A percentile compares a stretch with the other conserved stretches of the same genome.
Conservation (phyloP, 2,888 invertebrate species). For the Lomographa bimaculata region DNA sequence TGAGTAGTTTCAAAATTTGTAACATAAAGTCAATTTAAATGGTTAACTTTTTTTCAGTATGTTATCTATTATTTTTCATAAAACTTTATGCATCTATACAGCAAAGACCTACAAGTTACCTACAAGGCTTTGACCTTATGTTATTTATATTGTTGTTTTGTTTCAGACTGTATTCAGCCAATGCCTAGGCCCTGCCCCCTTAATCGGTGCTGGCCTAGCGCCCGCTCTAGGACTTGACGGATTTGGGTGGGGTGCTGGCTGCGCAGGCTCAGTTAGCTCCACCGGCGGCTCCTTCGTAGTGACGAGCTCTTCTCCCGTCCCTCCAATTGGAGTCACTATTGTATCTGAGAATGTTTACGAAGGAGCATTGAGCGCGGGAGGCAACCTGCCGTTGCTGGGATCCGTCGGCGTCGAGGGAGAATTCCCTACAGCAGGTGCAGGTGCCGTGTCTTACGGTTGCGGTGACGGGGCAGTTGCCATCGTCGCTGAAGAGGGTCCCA, state of each 20-base stretch:
- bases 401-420: slow-evolving; percentile 34
- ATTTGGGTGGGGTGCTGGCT: slow-evolving; percentile 3
- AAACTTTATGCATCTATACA: no score
- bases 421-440: slow-evolving; percentile 34
- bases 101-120: no score
- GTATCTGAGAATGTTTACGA: slow-evolving; percentile 45
- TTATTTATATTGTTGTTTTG: no score
- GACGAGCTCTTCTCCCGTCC: slow-evolving; percentile 39
- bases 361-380: slow-evolving; percentile 35
- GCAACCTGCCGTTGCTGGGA: slow-evolving; percentile 36
- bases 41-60: no score
- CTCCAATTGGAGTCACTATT: slow-evolving; percentile 29
- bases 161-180: slow-evolving; percentile 11
- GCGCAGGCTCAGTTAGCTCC: slow-evolving; percentile 11
- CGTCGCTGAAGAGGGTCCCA: slow-evolving; percentile 34
- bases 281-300: slow-evolving; percentile 38
- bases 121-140: no score
- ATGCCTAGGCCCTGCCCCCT: slow-evolving; percentile 2
- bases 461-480: slow-evolving; percentile 28
- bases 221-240: slow-evolving; percentile 9
- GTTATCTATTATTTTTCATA: no score
- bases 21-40: no score
- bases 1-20: no score
- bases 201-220: not conserved
- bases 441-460: slow-evolving; percentile 39